A percentile compares a stretch with the other conserved stretches of the same genome.
phyloP scores from a whole-genome alignment of 2,888 invertebrate genomes.

The Metacarcinus magister region DNA sequence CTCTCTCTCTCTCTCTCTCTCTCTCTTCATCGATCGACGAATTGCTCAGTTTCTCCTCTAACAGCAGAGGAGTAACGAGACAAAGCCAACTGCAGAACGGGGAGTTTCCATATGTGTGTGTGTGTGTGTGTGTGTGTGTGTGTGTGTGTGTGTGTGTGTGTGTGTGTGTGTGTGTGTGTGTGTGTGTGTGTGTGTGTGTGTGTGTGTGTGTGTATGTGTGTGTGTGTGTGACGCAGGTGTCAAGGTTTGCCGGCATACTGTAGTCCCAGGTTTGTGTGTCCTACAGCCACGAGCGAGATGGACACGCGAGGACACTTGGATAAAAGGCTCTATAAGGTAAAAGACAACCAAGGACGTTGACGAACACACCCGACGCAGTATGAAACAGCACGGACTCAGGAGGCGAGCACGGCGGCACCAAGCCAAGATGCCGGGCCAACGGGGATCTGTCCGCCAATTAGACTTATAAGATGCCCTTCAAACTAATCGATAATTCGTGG shows the following conservation, averaged over 20 bases:
- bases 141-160: neutral
- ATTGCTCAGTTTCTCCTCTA: neutral
- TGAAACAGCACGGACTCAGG: neutral
- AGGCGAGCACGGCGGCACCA: conserved; percentile 4
- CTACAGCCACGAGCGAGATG: neutral
- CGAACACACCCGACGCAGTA: neutral
- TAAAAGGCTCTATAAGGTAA: neutral
- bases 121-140: neutral
- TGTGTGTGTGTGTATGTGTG: no score
- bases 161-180: no score
- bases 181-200: no score
- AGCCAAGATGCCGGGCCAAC: neutral
- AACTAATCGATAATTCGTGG: neutral
- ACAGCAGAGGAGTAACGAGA: neutral
- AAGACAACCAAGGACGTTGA: neutral
- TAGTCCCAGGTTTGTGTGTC: neutral
- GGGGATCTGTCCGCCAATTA: neutral
- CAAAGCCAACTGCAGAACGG: neutral
- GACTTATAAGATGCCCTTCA: neutral
- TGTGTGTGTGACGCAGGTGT: no score
- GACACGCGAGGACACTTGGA: neutral
- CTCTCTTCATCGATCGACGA: neutral
- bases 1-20: no score
- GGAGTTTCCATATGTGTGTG: neutral
- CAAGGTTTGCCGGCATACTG: neutral